Base-by-base conservation (phyloP, 2,113 vertebrate species). In the Paratilapia polleni region DNA sequence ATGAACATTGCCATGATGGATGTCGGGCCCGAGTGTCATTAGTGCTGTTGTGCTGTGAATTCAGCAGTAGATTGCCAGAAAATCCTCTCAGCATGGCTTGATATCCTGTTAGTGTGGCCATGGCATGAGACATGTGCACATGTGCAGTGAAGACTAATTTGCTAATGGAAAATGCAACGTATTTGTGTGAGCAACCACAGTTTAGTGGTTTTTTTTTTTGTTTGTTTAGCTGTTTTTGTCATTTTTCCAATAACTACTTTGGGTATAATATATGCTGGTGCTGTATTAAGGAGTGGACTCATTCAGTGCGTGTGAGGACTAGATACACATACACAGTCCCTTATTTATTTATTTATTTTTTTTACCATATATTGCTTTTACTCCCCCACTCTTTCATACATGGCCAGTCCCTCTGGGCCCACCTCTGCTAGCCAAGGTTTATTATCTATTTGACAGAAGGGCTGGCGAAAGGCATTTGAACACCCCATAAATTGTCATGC, bases 401-500 rank as follows among this genome's bases (percentile, higher is more conserved):
- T 87, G 85, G 81, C 63, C 81, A 62, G 82, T 79, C 90, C 90
- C 87, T 86, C 70, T 81, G 81, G 89, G 90, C 85, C 81, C 88
- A 88, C 90, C 91, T 90, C 90, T 85, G 88, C 87, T 80, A 77
- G 87, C 91, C 88, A 90, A 91, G 90, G 81, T 93, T 93, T 90
- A 91, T 93, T 93, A 92, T 94, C 92, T 87, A 77, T 93, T 86
- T 92, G 92, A 93, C 92, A 93, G 92, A 94, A 94, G 88, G 86
- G 84, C 84, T 86, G 85, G 90, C 70, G 85, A 87, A 90, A 87
- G 86, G 90, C 92, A 91, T 94, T 90, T 90, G 89, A 93, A 92
- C 94, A 93, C 80, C 86, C 88, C 94, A 93, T 94, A 94, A 95
- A 95, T 94, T 94, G 91, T 93, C 91, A 92, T 89, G 90, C 88